Percentiles rank a stretch among this genome's conserved stretches.
These are phyloP conservation scores for Lithobates sylvaticus DNA, from an alignment of 2,797 vertebrate genomes.

Conservation along the genomic window DNA sequence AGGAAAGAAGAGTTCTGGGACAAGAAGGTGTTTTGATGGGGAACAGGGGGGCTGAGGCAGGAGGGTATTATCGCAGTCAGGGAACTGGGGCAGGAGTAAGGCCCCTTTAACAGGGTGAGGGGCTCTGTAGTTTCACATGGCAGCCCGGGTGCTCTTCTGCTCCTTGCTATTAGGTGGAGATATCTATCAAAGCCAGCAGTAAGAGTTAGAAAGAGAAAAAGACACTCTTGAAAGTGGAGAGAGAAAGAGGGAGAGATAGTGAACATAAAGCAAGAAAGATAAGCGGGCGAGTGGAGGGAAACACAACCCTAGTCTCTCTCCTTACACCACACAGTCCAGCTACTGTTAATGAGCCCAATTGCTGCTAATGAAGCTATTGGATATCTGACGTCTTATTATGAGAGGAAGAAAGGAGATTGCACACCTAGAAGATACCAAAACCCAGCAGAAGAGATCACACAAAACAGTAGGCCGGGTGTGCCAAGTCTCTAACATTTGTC, in stretches of 20 bases:
- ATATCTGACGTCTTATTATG: conserved; percentile 54
- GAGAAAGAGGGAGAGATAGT: background rate
- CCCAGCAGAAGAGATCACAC: conserved; percentile 19
- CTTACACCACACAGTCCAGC: conserved; percentile 27
- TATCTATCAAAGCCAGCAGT: background rate
- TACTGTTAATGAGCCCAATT: conserved; percentile 45
- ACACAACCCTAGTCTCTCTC: conserved; percentile 24
- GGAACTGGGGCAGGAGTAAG: background rate
- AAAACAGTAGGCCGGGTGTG: background rate
- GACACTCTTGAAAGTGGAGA: background rate
- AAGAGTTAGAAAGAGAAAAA: background rate
- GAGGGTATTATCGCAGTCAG: background rate
- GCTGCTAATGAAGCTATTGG: conserved; percentile 59
- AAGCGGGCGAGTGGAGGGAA: conserved; percentile 34
- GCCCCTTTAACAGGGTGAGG: background rate
- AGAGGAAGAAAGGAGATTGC: conserved; percentile 24
- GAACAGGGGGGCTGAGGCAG: too few species aligned
- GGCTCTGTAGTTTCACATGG: background rate
- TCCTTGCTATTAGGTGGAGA: background rate
- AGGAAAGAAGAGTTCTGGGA: background rate
- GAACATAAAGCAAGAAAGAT: conserved; percentile 11
- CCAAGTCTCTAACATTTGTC: conserved; percentile 18
- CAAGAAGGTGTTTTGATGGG: too few species aligned
- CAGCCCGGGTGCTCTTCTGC: background rate
- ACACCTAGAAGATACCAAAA: conserved; percentile 5